Conservation (phyloP, 2,888 invertebrate genomes). For the Euplexia lucipara region DNA sequence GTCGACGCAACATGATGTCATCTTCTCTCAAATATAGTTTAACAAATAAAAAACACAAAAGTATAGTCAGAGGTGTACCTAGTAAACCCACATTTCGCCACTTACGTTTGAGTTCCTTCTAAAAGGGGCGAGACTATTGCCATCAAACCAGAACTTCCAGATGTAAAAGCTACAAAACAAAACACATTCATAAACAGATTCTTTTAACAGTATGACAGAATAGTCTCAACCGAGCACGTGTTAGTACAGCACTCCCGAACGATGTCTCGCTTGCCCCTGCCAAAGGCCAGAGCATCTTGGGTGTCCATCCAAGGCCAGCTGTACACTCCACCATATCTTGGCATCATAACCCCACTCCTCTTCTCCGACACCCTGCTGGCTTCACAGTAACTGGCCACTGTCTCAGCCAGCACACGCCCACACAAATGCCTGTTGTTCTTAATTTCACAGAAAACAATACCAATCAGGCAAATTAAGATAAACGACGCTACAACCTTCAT, state of each 20-base stretch:
- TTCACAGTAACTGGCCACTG: slow-evolving; percentile 41
- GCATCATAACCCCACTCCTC: slow-evolving; percentile 3
- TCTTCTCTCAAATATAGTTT: too few species aligned
- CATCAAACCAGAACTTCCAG: too few species aligned
- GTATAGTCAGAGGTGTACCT: too few species aligned
- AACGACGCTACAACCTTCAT: slow-evolving; percentile 51
- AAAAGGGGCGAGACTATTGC: too few species aligned
- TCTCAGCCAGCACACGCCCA: slow-evolving; percentile 60
- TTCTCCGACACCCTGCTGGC: slow-evolving; percentile 24
- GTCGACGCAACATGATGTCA: too few species aligned
- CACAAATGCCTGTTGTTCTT: slow-evolving; percentile 48
- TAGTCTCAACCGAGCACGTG: slow-evolving; percentile 54
- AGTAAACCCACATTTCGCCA: too few species aligned
- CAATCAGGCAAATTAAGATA: slow-evolving; percentile 11
- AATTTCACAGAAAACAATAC: background rate
- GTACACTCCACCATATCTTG: background rate
- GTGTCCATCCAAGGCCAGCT: slow-evolving; percentile 17
- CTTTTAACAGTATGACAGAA: background rate
- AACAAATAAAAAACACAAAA: too few species aligned
- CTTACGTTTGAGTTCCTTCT: too few species aligned
- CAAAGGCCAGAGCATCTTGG: slow-evolving; percentile 4
- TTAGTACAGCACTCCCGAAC: slow-evolving; percentile 70
- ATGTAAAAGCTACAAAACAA: too few species aligned
- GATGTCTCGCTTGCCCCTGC: slow-evolving; percentile 39
- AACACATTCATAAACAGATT: too few species aligned